phyloP scores from a whole-genome alignment of 2,113 vertebrate species.

The Thamnophis sirtalis region DNA sequence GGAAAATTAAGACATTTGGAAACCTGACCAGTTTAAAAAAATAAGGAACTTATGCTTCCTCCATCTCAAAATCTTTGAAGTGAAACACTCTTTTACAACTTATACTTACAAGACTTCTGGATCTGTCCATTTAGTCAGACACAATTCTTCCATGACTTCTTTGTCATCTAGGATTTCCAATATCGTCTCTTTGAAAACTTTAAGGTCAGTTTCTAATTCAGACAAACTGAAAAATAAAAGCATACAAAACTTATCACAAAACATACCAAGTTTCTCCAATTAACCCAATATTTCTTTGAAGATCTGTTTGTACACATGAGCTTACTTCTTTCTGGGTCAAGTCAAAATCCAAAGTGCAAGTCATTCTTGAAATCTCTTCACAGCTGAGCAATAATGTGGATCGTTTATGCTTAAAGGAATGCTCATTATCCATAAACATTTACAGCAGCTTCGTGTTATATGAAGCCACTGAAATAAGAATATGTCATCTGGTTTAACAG shows the following conservation, averaged over 20 bases:
- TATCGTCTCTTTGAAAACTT: conserved; percentile 91
- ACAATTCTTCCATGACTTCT: conserved; percentile 91
- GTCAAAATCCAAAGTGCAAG: neutral
- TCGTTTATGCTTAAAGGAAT: neutral
- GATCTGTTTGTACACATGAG: neutral
- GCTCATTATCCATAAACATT: neutral
- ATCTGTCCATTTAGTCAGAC: conserved; percentile 90
- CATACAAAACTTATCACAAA: neutral
- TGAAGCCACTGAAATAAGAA: neutral
- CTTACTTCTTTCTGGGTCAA: neutral
- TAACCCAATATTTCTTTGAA: neutral
- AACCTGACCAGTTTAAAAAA: neutral
- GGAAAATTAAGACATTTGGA: neutral
- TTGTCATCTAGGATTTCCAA: conserved; percentile 94
- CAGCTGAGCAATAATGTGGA: neutral
- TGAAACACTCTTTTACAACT: neutral
- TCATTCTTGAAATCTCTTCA: neutral
- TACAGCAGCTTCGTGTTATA: neutral
- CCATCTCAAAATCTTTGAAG: neutral
- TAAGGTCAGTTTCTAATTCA: conserved; percentile 94
- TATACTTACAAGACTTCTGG: conserved; percentile 85
- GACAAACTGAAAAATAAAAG: conserved; percentile 79
- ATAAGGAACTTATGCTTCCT: neutral
- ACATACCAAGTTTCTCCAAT: neutral
- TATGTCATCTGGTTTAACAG: neutral